Evolutionary conservation across 92 coral and sea anemone genomes (phyloP), one percentile per base, ranked within the genome.

Genomic region (Palythoa caribaeorum): DNA sequence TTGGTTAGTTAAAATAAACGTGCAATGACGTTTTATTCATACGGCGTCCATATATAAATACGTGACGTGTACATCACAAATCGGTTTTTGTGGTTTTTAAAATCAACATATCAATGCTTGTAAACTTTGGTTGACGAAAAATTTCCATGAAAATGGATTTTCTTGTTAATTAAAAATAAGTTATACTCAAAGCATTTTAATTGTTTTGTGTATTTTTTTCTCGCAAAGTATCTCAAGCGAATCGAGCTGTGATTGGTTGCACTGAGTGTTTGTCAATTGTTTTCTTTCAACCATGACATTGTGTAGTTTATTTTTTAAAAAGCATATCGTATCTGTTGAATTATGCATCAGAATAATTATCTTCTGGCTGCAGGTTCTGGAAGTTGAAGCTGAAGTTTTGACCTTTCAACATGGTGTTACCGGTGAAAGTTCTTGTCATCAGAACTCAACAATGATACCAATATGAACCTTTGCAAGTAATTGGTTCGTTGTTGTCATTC

Each of bases 211-310:
- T 14, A 20, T 16, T 60, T 62, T 37, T 62, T 57, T 17, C 14
- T 53, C 10, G 57, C 66, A 60, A 53, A 38, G 74, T 65, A 53
- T 17, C 53, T 80, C 57, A 17, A 36, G 21, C 48, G 21, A 80
- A 47, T 20, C 39, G 28, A 39, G 74, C 70, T 21, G 7, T 65
- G 86, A 81, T 81, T 81, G 86, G 86, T 20, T 81, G 63, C n/a
- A 12, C 44, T 17, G 13, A 40, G 75, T 60, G 54, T 16, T 50
- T 3, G 21, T 9, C 79, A 40, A 74, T 44, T 44, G 81, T 52
- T 10, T 60, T 39, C 85, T 15, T n/a, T 59, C 55, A 80, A 81
- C 59, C 62, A 66, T 66, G 40, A 11, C 86, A 66, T 81, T 81
- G 39, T 65, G 74, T 38, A 39, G 73, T 80, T 40, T 80, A 63